Base-by-base conservation (phyloP, 2,113 vertebrate species). In the Callospermophilus lateralis region DNA sequence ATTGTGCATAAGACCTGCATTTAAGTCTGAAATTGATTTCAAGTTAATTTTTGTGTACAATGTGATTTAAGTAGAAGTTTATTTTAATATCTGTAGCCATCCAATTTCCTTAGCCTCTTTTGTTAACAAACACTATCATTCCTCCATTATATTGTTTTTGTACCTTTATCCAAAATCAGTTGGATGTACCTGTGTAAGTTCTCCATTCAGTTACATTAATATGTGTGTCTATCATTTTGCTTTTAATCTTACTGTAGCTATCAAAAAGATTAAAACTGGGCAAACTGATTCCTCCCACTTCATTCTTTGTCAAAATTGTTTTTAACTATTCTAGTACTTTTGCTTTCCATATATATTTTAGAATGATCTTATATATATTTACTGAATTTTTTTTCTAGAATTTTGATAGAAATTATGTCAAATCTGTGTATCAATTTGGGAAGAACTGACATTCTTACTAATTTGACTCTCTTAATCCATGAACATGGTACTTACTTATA, bases 341-440 rank as follows among this genome's bases (percentile, higher is more conserved):
- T 39, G 84, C 53, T 85, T 92, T 74, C 39, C 30, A 53, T 53
- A 45, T 92, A 86, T 67, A 15, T 84, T 94, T 94, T 92, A 89
- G 89, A 48, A 87, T 45, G 81, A 89, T 63, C 63, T 61, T 85
- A 6, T 70, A 30, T 24, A 15, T 77, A 45, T 28, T 12, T n/a
- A 83, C 22, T 20, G 77, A 81, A 77, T 28, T 8, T 70, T 10
- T 68, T 48, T 85, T 76, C 45, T 90, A 53, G 9, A 5, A 48
- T 93, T 92, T 80, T 90, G 34, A 45, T 63, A 55, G 24, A 16
- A 78, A 72, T 70, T 85, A 6, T 26, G 11, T 67, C 80, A 37
- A 78, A 87, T 74, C 8, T 68, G 10, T 37, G 19, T 63, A 84
- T 67, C 16, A 55, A 15, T 42, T 88, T 51, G 45, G n/a, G 19